Base-by-base conservation (phyloP, 64 coral and sea anemone species). In the Montipora sp. region DNA sequence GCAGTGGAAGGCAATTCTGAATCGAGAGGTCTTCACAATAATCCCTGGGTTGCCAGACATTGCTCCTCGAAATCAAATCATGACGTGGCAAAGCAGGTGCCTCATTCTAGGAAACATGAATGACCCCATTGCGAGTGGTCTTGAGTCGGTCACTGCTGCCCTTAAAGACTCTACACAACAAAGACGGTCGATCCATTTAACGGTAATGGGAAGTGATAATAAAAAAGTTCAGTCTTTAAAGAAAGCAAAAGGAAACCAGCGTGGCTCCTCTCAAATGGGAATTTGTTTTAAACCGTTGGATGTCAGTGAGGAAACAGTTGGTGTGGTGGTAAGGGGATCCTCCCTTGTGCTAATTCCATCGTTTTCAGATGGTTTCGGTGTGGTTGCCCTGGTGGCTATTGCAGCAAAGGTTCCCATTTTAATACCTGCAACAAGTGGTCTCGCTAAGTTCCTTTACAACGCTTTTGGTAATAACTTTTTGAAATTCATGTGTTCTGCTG, bases 371-470 rank as follows among this genome's bases (percentile, higher is more conserved):
- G 51, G 71, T 6, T 95, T 95, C 92, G 94, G 94, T 13, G 55
- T 95, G 6, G 18, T 77, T 9, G 89, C 94, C 3, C 72, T 95
- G 21, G 94, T 92, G 48, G 94, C 94, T 1, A 66, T 95, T n/a
- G 89, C 94, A 67, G 88, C 82, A 11, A 85, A 85, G 2, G 88
- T 95, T 59, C 94, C 94, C 51, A 76, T 91, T 75, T 84, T 95
- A 36, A 88, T 92, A 7, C 66, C 75, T 57, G 43, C 83, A 5
- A 46, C 80, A 7, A 92, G 68, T 77, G 89, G 94, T 89, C 15
- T 91, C 24, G 84, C 89, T 7, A 44, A 87, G n/a, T 48, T 76
- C 0, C 69, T 95, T 23, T 76, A 68, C 12, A 9, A 90, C 70
- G 36, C 75, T 23, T 81, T 95, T 87, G 75, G 78, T 36, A 7